These are phyloP conservation scores for Ctenochaetus hawaiiensis DNA, from an alignment of 2,797 vertebrate species.

Conservation along the genomic window DNA sequence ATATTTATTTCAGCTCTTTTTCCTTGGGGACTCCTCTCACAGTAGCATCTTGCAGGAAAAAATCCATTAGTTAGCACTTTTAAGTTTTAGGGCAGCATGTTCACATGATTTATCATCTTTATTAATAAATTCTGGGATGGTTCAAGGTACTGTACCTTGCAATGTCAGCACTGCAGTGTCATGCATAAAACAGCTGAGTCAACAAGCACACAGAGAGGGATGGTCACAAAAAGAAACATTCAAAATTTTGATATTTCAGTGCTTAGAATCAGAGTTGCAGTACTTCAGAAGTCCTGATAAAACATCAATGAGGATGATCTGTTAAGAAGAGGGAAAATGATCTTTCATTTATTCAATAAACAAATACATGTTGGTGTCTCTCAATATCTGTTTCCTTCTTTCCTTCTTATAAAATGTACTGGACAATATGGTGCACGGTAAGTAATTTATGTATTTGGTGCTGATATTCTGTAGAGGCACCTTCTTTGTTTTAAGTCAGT, in stretches of 20 bases:
- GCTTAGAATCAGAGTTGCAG: constrained; percentile 10
- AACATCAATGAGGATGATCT: not conserved
- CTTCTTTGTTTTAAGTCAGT: constrained; percentile 13
- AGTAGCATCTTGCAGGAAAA: constrained; percentile 38
- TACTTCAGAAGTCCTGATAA: not conserved
- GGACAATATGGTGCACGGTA: constrained; percentile 54
- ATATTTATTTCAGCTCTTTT: constrained; percentile 47
- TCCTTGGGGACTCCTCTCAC: constrained; percentile 5
- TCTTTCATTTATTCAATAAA: constrained; percentile 13
- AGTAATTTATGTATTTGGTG: constrained; percentile 51
- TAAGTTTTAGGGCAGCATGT: constrained; percentile 65
- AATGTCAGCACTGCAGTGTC: constrained; percentile 33
- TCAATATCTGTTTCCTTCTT: constrained; percentile 28
- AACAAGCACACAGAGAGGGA: constrained; percentile 20
- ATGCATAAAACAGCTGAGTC: constrained; percentile 44
- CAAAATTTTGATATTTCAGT: constrained; percentile 11
- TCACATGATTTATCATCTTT: constrained; percentile 61
- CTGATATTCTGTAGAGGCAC: not conserved
- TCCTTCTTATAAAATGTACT: not conserved
- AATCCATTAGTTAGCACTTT: constrained; percentile 54
- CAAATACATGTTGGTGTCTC: constrained; percentile 1
- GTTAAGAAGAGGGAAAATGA: not conserved
- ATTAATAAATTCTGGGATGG: constrained; percentile 61
- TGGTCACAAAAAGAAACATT: constrained; percentile 30
- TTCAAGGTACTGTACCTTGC: constrained; percentile 29